Percentiles rank a stretch among this genome's conserved stretches.
These are phyloP conservation scores for Lophius piscatorius DNA, from an alignment of 2,113 vertebrate genomes.

Conservation along the genomic window DNA sequence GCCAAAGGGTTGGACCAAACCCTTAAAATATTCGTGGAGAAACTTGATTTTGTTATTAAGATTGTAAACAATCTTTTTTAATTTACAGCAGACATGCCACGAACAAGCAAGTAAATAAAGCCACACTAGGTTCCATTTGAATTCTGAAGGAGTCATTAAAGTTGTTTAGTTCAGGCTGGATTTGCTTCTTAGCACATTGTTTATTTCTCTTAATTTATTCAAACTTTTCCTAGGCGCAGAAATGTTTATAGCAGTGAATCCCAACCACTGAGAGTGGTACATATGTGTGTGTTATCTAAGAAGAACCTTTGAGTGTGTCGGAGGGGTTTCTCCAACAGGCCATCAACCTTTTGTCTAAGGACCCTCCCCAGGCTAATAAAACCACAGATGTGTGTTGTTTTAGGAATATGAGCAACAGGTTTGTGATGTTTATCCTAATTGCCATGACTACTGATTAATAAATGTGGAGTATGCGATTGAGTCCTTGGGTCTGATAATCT, in stretches of 20 bases:
- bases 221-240: constrained; percentile 3
- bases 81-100: constrained; percentile 24
- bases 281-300: neutral
- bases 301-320: neutral
- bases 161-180: constrained; percentile 25
- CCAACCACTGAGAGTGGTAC: neutral
- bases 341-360: constrained; percentile 27
- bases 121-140: constrained; percentile 2
- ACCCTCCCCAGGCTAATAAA: constrained; percentile 17
- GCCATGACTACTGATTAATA: neutral
- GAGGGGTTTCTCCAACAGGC: neutral
- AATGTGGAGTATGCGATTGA: neutral
- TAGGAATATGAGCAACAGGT: constrained; percentile 5
- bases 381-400: constrained; percentile 10
- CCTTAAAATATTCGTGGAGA: too few relatives aligned
- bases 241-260: neutral
- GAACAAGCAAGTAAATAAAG: constrained; percentile 35
- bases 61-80: neutral
- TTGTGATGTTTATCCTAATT: constrained; percentile 7
- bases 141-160: constrained; percentile 26
- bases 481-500: too few relatives aligned
- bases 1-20: neutral
- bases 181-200: constrained; percentile 10
- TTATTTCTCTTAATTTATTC: constrained; percentile 4
- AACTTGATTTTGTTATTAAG: too few relatives aligned